Evolutionary conservation across 2,797 vertebrate species (phyloP), one percentile per base, ranked within the genome.

Genomic region (Periophthalmus magnuspinnatus): DNA sequence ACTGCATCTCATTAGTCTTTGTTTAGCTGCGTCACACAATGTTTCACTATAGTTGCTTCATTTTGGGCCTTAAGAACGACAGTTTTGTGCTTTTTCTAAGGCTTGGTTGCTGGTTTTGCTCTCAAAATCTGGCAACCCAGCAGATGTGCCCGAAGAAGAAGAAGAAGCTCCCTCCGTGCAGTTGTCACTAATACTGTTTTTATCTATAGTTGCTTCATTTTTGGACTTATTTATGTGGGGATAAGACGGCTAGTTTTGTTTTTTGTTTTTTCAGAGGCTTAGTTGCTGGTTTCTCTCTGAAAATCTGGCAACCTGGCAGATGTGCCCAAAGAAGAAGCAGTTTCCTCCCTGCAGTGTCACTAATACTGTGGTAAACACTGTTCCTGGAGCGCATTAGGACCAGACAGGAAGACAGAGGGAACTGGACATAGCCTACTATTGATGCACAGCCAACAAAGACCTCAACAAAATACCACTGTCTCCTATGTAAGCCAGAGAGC

Each of bases 311-410:
- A 45, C 41, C 75, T 69, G 17, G 48, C 48, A 52, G 48, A 19
- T 19, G 48, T n/a, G n/a, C 5, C 48, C 16, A 52, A 52, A 79
- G 73, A 28, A 69, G 72, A 80, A 75, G 63, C 75, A 28, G 28
- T 28, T 28, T 28, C 28, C 28, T 77, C 64, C 75, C 78, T 47
- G 68, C 60, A 66, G 72, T 62, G 74, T 80, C 68, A 57, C 22
- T 65, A 70, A 72, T 65, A 67, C 73, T 74, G 58, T 36, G 66
- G 59, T 79, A 74, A 79, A 83, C 72, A 72, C 58, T 66, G 55
- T 68, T 72, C 56, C 64, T 75, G 58, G 61, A 71, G 69, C 38
- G 67, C 33, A n/a, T 48, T 17, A 72, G 58, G 36, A 60, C 38
- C 56, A 69, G 36, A 70, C 52, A 77, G 60, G 72, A 80, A 67